These are phyloP conservation scores for Pollachius pollachius DNA, from an alignment of 2,113 vertebrate genomes.

Conservation along the genomic window DNA sequence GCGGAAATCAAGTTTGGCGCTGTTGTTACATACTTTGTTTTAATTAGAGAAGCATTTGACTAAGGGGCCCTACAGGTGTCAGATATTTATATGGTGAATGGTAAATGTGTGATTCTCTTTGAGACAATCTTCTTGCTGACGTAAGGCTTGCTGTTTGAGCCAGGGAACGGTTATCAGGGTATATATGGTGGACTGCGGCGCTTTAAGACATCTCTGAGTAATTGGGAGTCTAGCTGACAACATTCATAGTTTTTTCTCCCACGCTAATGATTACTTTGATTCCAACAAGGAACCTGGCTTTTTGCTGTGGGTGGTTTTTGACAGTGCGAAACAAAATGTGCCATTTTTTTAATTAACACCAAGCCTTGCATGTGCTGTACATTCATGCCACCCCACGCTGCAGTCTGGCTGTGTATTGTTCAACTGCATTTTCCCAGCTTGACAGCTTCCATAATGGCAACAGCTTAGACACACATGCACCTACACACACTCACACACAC, in stretches of 20 bases:
- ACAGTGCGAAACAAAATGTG: neutral
- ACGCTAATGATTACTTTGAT: neutral
- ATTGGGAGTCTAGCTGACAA: neutral
- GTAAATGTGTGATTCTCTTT: too few species aligned
- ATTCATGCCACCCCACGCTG: neutral
- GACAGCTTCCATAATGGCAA: neutral
- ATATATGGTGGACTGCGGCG: too few species aligned
- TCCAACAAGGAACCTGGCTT: neutral
- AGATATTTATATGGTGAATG: too few species aligned
- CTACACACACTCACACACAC: neutral
- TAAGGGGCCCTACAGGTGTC: too few species aligned
- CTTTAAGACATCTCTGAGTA: neutral
- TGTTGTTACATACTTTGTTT: too few species aligned
- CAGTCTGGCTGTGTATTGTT: neutral
- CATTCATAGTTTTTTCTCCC: neutral
- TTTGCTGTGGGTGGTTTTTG: neutral
- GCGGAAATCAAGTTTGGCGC: too few species aligned
- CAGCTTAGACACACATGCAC: neutral
- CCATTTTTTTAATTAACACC: neutral
- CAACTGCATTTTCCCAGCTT: constrained; percentile 9
- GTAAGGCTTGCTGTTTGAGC: too few species aligned
- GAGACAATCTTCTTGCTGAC: too few species aligned
- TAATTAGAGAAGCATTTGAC: too few species aligned
- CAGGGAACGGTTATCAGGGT: too few species aligned
- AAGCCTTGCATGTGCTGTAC: neutral